Percentiles rank a stretch among this genome's conserved stretches.
These are phyloP conservation scores for Heliconius ismenius DNA, from an alignment of 2,888 invertebrate species.

Conservation along the genomic window DNA sequence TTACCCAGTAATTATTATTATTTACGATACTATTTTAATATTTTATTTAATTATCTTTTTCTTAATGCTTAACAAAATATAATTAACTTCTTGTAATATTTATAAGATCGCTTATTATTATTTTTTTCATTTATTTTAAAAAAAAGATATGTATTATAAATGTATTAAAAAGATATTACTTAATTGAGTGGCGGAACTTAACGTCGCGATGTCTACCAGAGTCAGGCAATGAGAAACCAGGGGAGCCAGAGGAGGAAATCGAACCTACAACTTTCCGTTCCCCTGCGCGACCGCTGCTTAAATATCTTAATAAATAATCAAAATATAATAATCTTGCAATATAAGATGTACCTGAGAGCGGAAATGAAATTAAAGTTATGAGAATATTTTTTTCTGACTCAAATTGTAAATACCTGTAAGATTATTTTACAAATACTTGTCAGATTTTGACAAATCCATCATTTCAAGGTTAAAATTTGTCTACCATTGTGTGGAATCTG, in stretches of 20 bases:
- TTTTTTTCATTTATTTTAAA: too few relatives aligned
- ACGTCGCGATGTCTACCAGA: too few relatives aligned
- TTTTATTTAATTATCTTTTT: background rate
- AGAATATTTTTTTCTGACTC: constrained; percentile 11
- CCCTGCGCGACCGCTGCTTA: too few relatives aligned
- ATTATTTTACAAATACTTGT: constrained; percentile 40
- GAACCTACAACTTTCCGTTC: too few relatives aligned
- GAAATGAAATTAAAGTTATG: constrained; percentile 12
- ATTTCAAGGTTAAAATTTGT: constrained; percentile 66
- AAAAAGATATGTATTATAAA: too few relatives aligned
- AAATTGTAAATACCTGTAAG: constrained; percentile 46
- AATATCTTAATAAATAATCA: too few relatives aligned
- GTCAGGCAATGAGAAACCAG: too few relatives aligned
- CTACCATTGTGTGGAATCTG: constrained; percentile 49
- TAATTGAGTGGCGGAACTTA: too few relatives aligned
- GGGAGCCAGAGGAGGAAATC: too few relatives aligned
- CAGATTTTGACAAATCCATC: constrained; percentile 58
- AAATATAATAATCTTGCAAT: background rate
- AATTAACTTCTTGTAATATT: too few relatives aligned
- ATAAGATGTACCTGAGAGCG: background rate
- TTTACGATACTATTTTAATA: background rate
- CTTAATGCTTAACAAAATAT: background rate
- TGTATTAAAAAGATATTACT: too few relatives aligned
- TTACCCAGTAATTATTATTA: background rate
- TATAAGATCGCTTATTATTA: too few relatives aligned